These are phyloP conservation scores for Atrina japonica DNA, from an alignment of 2,888 invertebrate genomes.

Conservation along the genomic window DNA sequence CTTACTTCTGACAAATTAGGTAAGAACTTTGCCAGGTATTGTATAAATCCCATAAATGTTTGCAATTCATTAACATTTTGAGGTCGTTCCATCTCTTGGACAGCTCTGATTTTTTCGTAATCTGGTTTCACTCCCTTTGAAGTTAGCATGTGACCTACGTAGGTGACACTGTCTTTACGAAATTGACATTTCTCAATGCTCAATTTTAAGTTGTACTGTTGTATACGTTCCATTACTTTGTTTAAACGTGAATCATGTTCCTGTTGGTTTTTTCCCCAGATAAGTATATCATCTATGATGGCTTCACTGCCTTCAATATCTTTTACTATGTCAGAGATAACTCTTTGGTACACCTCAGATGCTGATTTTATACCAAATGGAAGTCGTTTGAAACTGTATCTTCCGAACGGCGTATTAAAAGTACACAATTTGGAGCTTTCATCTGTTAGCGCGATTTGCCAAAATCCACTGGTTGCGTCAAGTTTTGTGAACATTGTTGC, in stretches of 20 bases:
- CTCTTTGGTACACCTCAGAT: conserved; percentile 38
- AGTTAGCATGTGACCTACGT: conserved; percentile 36
- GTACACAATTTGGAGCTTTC: conserved; percentile 29
- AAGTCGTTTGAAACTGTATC: conserved; percentile 36
- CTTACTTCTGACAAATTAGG: conserved; percentile 38
- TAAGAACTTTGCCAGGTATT: conserved; percentile 44
- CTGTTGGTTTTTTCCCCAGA: conserved; percentile 29
- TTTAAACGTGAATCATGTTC: conserved; percentile 37
- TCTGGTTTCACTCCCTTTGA: conserved; percentile 36
- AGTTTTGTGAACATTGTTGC: conserved; percentile 43
- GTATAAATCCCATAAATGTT: conserved; percentile 40
- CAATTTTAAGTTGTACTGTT: conserved; percentile 31
- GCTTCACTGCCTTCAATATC: conserved; percentile 39
- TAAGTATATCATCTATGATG: conserved; percentile 45
- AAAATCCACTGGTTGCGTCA: conserved; percentile 42
- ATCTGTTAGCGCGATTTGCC: conserved; percentile 32
- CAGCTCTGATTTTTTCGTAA: conserved; percentile 36
- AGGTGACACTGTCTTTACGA: conserved; percentile 20
- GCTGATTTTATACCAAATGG: conserved; percentile 43
- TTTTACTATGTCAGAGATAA: conserved; percentile 31
- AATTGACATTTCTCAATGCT: conserved; percentile 35
- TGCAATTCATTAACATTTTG: conserved; percentile 29
- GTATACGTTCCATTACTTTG: conserved; percentile 24
- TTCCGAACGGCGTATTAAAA: too few relatives aligned
- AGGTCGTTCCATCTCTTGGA: conserved; percentile 33